Base-by-base conservation (phyloP, 2,113 vertebrate genomes). In the Rhinopomastus cyanomelas region DNA sequence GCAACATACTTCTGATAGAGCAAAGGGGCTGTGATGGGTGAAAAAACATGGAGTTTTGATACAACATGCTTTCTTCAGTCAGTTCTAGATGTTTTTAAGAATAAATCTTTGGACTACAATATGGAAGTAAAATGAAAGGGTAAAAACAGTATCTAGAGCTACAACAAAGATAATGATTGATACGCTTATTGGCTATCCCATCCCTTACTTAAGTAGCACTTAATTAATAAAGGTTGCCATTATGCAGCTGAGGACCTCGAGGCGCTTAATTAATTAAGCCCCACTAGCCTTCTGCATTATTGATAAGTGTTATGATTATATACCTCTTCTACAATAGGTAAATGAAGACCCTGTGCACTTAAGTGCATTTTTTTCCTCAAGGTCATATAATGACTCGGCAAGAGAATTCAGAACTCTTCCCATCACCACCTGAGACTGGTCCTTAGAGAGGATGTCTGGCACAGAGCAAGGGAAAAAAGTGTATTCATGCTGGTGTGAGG, bases 221-320 rank as follows among this genome's bases (percentile, higher is more conserved):
- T 92, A 16, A 90, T 91, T 92, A 88, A 87, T 88, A 11, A 80
- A 89, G 44, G 64, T 72, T 73, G 46, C 29, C 13, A 9, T 88
- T 91, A 86, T 55, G 59, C 73, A 88, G 46, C 66, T 88, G 83
- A 91, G 69, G 85, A 91, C 90, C 90, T 95, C 91, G 88, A 91
- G 86, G 59, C 1, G 2, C 51, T 84, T 86, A 75, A 67, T 85
- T 92, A 64, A 91, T 88, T 92, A 88, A 90, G 59, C 78, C 37
- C 76, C n/a, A 8, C 59, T 86, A 66, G 34, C 10, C 37, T 76
- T 81, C 51, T 84, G 51, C 3, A 7, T 75, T 88, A 72, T 76
- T 60, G 76, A 14, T 86, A 88, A 94, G 55, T 69, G 79, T 76
- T 87, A 53, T 49, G 42, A 62, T 85, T 94, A 62, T 76, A 55